phyloP scores from a whole-genome alignment of 2,113 vertebrate species.

The Alethe castanea region DNA sequence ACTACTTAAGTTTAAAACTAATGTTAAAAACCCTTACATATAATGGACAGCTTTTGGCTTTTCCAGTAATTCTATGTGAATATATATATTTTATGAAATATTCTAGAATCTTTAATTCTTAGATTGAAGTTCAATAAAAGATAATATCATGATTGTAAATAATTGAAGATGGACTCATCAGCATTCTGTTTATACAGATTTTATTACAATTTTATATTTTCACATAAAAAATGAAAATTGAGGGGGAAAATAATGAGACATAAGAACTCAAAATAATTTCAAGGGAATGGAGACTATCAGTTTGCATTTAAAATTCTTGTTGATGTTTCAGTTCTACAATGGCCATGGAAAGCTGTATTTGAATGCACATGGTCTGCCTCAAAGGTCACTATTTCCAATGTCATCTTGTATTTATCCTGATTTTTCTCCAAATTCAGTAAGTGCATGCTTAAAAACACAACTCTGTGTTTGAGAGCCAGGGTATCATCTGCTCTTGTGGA shows the following conservation, averaged over 20 bases:
- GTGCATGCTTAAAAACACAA: background rate
- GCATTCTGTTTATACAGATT: background rate
- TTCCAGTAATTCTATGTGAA: background rate
- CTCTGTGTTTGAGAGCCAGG: rapidly evolving
- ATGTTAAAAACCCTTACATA: rapidly evolving
- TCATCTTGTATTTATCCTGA: background rate
- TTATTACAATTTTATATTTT: background rate
- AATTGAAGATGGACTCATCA: background rate
- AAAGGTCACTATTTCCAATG: background rate
- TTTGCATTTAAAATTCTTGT: background rate
- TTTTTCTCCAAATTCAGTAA: background rate
- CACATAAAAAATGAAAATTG: background rate
- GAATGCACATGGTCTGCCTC: background rate
- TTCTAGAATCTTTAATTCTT: background rate
- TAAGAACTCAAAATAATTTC: background rate
- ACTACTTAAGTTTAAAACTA: background rate
- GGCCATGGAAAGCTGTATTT: background rate
- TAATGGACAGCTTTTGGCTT: background rate
- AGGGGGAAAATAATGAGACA: background rate
- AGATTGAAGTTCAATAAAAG: background rate
- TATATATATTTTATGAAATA: no score
- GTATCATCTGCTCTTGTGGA: background rate
- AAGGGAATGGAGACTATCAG: background rate
- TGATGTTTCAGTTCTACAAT: background rate
- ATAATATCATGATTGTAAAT: background rate